Evolutionary conservation across 2,888 invertebrate genomes (phyloP), one percentile per base, ranked within the genome.

Genomic region (Gari tellinella): DNA sequence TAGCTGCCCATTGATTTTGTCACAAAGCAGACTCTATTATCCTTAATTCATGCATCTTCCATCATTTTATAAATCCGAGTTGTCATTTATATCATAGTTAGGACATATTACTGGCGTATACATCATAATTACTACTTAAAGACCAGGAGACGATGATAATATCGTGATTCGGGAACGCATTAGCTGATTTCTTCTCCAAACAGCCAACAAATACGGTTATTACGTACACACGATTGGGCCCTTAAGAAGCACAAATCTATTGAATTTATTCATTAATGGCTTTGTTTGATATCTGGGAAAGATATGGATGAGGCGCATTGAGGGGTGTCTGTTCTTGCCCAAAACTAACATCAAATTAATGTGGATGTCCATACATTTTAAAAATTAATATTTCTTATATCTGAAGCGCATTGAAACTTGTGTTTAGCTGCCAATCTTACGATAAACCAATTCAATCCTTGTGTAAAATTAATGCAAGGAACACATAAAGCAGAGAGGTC

Each of bases 81-180:
- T 70, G 70, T 70, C 70, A 55, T 70, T 70, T 70, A 60, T 70
- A 60, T 58, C 64, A 68, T 70, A 40, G 41, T 46, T 23, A 26
- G 41, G 60, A 51, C 55, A 31, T 60, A 64, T 70, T 64, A 55
- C 64, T 37, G 51, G 41, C 45, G 41, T 51, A 64, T 70, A 70
- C 40, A 70, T 70, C 64, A 25, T 70, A 60, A 65, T 70, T 70
- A 70, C 55, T 41, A 38, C 23, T 19, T 19, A 19, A n/a, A 17
- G 48, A 58, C 38, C 19, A 46, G 17, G 38, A 38, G 17, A 21
- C 38, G 17, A 37, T 38, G 40, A 53, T 53, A 53, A 19, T 14
- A 53, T 53, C 53, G 37, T 31, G 23, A 12, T 15, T 8, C 19
- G 17, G 38, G 26, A 19, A 26, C 53, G 62, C 43, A 62, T 52